Evolutionary conservation across 2,797 vertebrate genomes (phyloP), one percentile per base, ranked within the genome.

Genomic region (Varecia variegata): DNA sequence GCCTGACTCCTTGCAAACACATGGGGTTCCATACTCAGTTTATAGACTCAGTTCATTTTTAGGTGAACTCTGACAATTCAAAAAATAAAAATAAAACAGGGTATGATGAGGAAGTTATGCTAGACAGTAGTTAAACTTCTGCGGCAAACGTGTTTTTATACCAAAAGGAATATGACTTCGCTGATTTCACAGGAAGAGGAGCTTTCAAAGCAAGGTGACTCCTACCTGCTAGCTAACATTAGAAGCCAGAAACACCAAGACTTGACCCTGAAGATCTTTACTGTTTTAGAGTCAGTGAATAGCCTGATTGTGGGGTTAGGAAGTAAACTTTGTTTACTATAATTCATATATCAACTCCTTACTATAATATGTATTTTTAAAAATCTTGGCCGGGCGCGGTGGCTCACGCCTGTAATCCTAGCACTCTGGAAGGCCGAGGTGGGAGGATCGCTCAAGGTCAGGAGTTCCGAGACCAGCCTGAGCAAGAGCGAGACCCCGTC

Each of bases 171-270:
- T 76, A 47, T 35, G 35, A 35, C 27, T 90, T 47, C 67, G 74
- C 85, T 88, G 96, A 58, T 89, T 74, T 21, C 45, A 20, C 17
- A 67, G 94, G 84, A 92, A 93, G 71, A n/a, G 77, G 21, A 50
- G 5, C 56, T 88, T 93, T 88, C 56, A 58, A 21, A 65, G 68
- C 60, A 82, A 62, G 20, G 62, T 21, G 12, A 15, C 60, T 56
- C 3, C 60, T 52, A 25, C 43, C 62, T 74, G 23, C 56, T 58
- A 25, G 56, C 23, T 14, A 7, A 32, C 5, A 1, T 50, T 65
- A 80, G 58, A 56, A 85, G 84, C 52, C 77, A 85, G 60, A 45
- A 45, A 23, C 62, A 47, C 54, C n/a, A 58, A 45, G 15, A 15
- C n/a, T 43, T 21, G 73, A 45, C 40, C 68, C 68, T 54, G 14